Percentiles rank a stretch among this genome's conserved stretches.
phyloP scores from a whole-genome alignment of 2,797 vertebrate genomes.

The Zalophus californianus region DNA sequence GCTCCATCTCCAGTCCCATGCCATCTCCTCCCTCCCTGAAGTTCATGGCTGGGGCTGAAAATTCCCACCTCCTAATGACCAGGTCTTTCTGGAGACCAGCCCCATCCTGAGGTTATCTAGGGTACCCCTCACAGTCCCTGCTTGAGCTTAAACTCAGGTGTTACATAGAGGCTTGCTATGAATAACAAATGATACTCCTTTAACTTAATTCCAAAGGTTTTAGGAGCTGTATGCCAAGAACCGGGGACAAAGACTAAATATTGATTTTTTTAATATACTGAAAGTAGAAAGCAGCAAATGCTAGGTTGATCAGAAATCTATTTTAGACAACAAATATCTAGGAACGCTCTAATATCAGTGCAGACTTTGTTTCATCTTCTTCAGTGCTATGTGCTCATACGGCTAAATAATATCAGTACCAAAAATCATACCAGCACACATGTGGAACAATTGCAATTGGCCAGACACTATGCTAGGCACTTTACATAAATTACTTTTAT shows the following conservation, averaged over 20 bases:
- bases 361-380: background rate
- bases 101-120: background rate
- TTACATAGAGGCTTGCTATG: background rate
- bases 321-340: background rate
- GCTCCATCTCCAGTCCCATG: background rate
- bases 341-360: background rate
- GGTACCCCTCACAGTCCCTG: background rate
- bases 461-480: background rate
- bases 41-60: background rate
- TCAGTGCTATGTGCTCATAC: background rate
- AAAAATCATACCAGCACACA: background rate
- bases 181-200: background rate
- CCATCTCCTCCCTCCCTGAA: background rate
- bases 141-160: background rate
- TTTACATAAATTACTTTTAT: background rate
- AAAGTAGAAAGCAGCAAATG: background rate
- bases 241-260: background rate
- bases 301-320: background rate
- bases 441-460: background rate
- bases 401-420: background rate
- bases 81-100: background rate
- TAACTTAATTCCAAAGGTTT: background rate
- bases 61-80: background rate
- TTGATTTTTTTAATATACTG: background rate
- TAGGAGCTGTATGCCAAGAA: background rate